Evolutionary conservation across 2,888 invertebrate species (phyloP).

Genomic region (Strigamia transsilvanica): DNA sequence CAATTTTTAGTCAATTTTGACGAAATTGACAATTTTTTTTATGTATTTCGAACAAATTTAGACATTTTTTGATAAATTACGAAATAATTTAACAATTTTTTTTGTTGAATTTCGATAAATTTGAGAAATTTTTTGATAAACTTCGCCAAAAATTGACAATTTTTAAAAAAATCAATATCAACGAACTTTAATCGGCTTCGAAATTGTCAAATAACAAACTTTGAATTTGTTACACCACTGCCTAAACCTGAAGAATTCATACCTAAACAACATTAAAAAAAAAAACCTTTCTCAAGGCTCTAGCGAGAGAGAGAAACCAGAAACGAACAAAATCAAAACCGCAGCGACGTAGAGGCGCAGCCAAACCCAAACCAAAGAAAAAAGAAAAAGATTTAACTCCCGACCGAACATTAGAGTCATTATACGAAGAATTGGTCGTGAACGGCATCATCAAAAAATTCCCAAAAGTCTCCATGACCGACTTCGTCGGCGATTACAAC

Average conservation of each 20-base stretch:
- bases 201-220: no score
- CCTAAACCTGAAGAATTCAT: neutral
- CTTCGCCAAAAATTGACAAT: no score
- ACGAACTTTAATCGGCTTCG: no score
- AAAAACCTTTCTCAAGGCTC: constrained; percentile 55
- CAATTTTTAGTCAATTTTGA: no score
- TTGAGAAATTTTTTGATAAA: no score
- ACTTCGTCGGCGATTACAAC: constrained; percentile 73
- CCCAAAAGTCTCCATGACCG: constrained; percentile 72
- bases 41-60: no score
- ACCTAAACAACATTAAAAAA: no score
- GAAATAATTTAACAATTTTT: no score
- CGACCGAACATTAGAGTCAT: constrained; percentile 81
- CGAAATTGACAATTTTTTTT: no score
- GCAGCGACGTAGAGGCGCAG: constrained; percentile 54
- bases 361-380: constrained; percentile 73
- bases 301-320: constrained; percentile 69
- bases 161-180: no score
- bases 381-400: constrained; percentile 92
- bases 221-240: neutral
- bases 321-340: constrained; percentile 73
- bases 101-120: no score
- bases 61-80: no score
- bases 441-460: constrained; percentile 89
- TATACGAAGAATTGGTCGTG: constrained; percentile 89